These are phyloP conservation scores for Aphelenchoides fujianensis DNA, from an alignment of 1,140 invertebrate genomes.

Conservation along the genomic window DNA sequence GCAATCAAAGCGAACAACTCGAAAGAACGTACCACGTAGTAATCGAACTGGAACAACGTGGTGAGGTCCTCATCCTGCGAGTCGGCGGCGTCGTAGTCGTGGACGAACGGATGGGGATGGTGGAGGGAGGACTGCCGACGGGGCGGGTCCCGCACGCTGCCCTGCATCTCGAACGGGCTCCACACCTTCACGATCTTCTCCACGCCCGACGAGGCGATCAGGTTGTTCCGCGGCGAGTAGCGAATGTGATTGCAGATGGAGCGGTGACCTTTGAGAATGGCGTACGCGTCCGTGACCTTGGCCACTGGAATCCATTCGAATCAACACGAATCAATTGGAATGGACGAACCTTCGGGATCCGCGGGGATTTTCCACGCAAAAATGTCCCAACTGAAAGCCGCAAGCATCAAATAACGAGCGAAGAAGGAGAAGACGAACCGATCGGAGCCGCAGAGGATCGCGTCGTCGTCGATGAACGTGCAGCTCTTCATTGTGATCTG, in stretches of 20 bases:
- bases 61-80: slow-evolving; percentile 2
- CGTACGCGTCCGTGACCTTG: slow-evolving; percentile 71
- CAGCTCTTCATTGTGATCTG: slow-evolving; percentile 95
- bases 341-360: slow-evolving; percentile 31
- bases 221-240: slow-evolving; percentile 77
- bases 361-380: slow-evolving; percentile 87
- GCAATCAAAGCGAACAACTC: too few species aligned
- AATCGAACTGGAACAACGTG: slow-evolving; percentile 11
- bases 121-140: neutral
- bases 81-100: neutral
- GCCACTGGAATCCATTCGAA: too few species aligned
- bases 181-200: slow-evolving; percentile 78
- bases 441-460: slow-evolving; percentile 85
- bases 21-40: slow-evolving; percentile 17
- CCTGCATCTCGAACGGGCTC: slow-evolving; percentile 4
- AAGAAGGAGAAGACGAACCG: too few species aligned
- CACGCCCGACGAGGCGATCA: slow-evolving; percentile 87
- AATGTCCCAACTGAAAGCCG: too few species aligned
- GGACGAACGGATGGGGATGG: neutral
- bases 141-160: neutral
- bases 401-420: too few species aligned
- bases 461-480: slow-evolving; percentile 82
- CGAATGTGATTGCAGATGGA: slow-evolving; percentile 94
- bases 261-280: slow-evolving; percentile 81
- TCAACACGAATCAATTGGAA: too few species aligned